Conservation (phyloP, 2,113 vertebrate species). For the Gadus chalcogrammus region DNA sequence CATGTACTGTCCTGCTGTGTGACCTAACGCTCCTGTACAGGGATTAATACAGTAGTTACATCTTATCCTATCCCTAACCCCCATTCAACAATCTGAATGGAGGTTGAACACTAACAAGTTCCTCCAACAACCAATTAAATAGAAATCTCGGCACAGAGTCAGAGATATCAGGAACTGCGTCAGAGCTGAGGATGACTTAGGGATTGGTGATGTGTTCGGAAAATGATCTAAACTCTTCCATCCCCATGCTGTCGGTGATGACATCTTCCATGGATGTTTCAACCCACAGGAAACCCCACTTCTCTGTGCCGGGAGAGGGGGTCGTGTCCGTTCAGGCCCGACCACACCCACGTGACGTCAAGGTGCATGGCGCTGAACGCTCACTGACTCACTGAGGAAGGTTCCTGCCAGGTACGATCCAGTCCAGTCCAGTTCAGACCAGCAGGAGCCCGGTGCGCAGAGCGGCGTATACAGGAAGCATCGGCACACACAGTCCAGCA, state of each 20-base stretch:
- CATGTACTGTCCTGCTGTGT: no score
- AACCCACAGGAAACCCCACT: slow-evolving; percentile 3
- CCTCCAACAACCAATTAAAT: no score
- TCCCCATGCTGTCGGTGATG: background rate
- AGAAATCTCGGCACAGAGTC: no score
- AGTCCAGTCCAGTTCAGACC: slow-evolving; percentile 6
- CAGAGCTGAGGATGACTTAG: no score
- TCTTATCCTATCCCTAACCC: no score
- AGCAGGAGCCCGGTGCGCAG: background rate
- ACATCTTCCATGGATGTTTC: slow-evolving; percentile 17
- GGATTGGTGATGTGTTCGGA: background rate
- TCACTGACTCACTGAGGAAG: slow-evolving; percentile 26
- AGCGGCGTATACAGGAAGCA: slow-evolving; percentile 15
- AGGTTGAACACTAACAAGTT: no score
- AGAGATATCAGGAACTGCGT: no score
- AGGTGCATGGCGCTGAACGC: background rate
- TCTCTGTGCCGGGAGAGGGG: no score
- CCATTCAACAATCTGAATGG: no score
- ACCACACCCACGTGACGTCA: slow-evolving; percentile 32
- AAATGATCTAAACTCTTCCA: background rate
- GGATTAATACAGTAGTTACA: no score
- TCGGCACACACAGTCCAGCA: slow-evolving; percentile 6
- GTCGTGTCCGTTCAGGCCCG: slow-evolving; percentile 18
- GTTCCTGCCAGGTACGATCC: slow-evolving; percentile 22
- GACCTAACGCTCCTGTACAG: no score